These are phyloP conservation scores for Lota lota DNA, from an alignment of 2,113 vertebrate genomes.

Conservation along the genomic window DNA sequence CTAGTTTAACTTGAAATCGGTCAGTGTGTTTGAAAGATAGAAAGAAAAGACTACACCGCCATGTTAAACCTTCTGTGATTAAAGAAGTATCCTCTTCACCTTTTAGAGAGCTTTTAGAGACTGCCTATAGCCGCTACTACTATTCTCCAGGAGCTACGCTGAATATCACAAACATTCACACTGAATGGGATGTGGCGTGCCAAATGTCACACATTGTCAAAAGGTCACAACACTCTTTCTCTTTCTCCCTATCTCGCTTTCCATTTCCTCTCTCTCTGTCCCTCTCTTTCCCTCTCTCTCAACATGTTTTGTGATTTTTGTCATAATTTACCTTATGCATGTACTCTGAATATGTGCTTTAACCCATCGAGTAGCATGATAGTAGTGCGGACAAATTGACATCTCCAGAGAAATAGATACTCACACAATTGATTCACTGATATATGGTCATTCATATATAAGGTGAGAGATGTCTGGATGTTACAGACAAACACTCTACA, in stretches of 20 bases:
- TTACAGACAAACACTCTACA: neutral
- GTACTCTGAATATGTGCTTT: neutral
- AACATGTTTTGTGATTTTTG: neutral
- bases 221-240: too few species aligned
- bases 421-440: neutral
- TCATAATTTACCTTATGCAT: neutral
- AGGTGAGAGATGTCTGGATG: neutral
- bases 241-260: too few species aligned
- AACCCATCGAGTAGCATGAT: neutral
- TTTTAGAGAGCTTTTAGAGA: too few species aligned
- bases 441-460: slow-evolving; percentile 4
- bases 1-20: neutral
- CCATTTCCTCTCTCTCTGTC: neutral
- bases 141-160: too few species aligned
- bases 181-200: too few species aligned
- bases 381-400: neutral
- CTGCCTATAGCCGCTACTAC: too few species aligned
- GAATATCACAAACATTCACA: too few species aligned
- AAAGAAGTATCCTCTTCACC: too few species aligned
- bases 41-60: too few species aligned
- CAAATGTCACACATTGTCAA: too few species aligned
- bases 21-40: too few species aligned
- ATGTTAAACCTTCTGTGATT: too few species aligned
- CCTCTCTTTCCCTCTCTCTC: neutral
- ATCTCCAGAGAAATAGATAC: neutral